These are phyloP conservation scores for Motacilla tschutschensis DNA, from an alignment of 2,113 vertebrate genomes.

Conservation along the genomic window DNA sequence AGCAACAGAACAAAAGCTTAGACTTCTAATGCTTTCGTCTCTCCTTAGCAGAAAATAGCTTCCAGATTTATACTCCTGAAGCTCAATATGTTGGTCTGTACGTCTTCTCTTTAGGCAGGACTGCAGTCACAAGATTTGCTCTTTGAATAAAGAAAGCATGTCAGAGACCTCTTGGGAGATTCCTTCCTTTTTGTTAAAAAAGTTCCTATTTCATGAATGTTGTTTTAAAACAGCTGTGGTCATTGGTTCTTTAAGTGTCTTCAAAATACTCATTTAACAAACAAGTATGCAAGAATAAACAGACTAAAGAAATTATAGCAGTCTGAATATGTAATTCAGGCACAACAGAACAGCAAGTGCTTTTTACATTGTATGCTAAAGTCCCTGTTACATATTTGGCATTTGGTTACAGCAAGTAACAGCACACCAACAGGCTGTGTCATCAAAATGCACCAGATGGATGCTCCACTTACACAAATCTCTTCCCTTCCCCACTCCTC, in stretches of 20 bases:
- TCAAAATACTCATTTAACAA: background rate
- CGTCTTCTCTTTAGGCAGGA: background rate
- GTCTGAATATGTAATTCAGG: background rate
- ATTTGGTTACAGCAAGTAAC: background rate
- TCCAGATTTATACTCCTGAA: background rate
- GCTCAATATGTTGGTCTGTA: background rate
- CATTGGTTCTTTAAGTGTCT: background rate
- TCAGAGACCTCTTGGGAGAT: background rate
- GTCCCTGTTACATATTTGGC: background rate
- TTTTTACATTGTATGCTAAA: background rate
- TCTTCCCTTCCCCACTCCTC: background rate
- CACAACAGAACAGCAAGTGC: background rate
- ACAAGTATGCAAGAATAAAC: background rate
- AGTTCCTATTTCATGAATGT: fast-evolving
- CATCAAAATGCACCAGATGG: background rate
- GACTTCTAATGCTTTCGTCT: background rate
- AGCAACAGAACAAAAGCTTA: background rate
- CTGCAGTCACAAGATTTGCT: background rate
- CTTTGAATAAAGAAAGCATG: background rate
- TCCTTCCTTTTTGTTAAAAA: background rate
- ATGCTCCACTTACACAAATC: background rate
- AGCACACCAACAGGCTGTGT: background rate
- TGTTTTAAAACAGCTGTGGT: background rate
- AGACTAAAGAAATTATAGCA: background rate
- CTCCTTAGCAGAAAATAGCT: background rate